phyloP scores from a whole-genome alignment of 2,888 invertebrate species.

The Syritta pipiens region DNA sequence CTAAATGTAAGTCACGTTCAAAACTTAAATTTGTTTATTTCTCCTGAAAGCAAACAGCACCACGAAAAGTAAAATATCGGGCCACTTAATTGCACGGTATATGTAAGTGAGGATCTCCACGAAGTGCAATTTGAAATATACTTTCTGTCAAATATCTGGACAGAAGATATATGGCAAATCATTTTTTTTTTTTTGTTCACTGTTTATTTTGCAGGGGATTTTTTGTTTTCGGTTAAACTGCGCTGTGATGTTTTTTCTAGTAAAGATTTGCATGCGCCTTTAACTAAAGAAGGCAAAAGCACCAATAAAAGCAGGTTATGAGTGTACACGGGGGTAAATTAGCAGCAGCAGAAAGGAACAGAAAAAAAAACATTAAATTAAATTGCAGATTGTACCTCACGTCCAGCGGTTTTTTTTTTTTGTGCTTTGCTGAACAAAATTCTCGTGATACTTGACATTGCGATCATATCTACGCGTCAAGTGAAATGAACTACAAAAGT shows the following conservation, averaged over 20 bases:
- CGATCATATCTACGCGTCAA: conserved; percentile 10
- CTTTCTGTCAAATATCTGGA: conserved; percentile 42
- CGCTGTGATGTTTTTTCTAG: conserved; percentile 15
- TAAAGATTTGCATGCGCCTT: conserved; percentile 28
- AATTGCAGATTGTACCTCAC: conserved; percentile 25
- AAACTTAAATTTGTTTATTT: conserved; percentile 40
- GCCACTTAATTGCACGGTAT: conserved; percentile 56
- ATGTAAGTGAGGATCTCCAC: conserved; percentile 19
- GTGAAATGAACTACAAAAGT: conserved; percentile 3
- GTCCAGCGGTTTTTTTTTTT: conserved; percentile 12
- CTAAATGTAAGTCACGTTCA: conserved; percentile 55
- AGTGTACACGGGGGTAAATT: not conserved
- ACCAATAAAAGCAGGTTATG: conserved; percentile 11
- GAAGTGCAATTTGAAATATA: conserved; percentile 46
- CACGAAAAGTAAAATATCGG: conserved; percentile 37
- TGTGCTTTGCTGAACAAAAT: not conserved
- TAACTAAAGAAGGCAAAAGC: too few relatives aligned
- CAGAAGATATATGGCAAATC: conserved; percentile 44
- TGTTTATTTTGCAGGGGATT: not conserved
- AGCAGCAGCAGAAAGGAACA: not conserved
- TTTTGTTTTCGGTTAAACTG: conserved; percentile 6
- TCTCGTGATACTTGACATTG: conserved; percentile 11
- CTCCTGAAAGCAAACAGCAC: not conserved
- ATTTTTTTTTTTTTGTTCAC: conserved; percentile 1
- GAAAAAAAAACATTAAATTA: conserved; percentile 18